These are phyloP conservation scores for Lamellibrachia columna DNA, from an alignment of 2,888 invertebrate species.

Conservation along the genomic window DNA sequence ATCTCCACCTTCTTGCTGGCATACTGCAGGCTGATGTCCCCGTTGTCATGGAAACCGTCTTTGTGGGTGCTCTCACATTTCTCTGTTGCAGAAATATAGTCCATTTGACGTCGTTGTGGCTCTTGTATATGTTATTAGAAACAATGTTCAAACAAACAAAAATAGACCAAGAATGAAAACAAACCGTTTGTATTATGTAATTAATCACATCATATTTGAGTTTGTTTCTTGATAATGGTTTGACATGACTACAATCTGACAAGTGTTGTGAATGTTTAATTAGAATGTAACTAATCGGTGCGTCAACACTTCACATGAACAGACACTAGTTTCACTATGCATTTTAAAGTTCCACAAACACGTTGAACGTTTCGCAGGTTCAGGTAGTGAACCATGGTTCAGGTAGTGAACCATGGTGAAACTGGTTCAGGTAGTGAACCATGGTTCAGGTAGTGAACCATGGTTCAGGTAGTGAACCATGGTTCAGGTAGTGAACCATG, in stretches of 20 bases:
- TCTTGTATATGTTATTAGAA: not conserved
- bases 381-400: not conserved
- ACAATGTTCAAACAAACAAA: not conserved
- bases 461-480: no score
- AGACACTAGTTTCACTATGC: not conserved
- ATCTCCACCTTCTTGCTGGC: constrained; percentile 20
- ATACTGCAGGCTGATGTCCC: constrained; percentile 25
- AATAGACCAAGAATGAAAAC: not conserved
- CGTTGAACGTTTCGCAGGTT: not conserved
- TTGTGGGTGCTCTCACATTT: constrained; percentile 17
- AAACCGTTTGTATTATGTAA: not conserved
- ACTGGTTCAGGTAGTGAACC: no score
- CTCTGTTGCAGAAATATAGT: not conserved
- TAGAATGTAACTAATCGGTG: not conserved
- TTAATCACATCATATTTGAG: not conserved
- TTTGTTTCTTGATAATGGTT: not conserved
- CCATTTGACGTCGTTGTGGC: not conserved
- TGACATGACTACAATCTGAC: not conserved
- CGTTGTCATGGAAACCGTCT: constrained; percentile 28
- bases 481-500: no score
- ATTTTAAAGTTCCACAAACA: not conserved
- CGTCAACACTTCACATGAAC: not conserved
- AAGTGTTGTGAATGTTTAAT: not conserved
- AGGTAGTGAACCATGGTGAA: not conserved
- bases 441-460: no score